A percentile compares a stretch with the other conserved stretches of the same genome.
Conservation (phyloP, 2,888 invertebrate species). For the Erebia palarica region DNA sequence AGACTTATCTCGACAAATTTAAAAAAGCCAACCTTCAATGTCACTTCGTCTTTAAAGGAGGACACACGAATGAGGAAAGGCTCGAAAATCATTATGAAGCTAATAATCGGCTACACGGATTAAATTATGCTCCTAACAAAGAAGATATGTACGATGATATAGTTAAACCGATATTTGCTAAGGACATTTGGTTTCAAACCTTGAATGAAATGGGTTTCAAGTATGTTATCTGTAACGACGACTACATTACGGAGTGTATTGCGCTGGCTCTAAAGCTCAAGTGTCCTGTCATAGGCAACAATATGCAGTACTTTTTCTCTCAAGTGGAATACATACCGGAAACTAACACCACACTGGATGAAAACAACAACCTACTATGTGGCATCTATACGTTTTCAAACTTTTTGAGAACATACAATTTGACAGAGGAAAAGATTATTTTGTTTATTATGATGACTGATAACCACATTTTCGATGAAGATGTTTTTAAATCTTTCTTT, state of each 20-base stretch:
- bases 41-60: slow-evolving; percentile 53
- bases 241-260: slow-evolving; percentile 50
- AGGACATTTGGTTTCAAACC: slow-evolving; percentile 47
- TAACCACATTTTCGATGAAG: slow-evolving; percentile 40
- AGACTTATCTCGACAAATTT: slow-evolving; percentile 45
- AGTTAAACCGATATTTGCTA: slow-evolving; percentile 45
- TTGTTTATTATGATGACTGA: slow-evolving; percentile 49
- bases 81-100: slow-evolving; percentile 29
- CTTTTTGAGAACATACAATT: slow-evolving; percentile 28
- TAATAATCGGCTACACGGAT: slow-evolving; percentile 9
- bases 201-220: slow-evolving; percentile 50
- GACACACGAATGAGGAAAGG: slow-evolving; percentile 41
- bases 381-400: not conserved
- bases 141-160: not conserved
- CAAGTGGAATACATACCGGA: slow-evolving; percentile 48
- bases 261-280: slow-evolving; percentile 49
- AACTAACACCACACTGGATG: slow-evolving; percentile 39
- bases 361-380: slow-evolving; percentile 18
- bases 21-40: slow-evolving; percentile 51
- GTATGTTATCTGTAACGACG: slow-evolving; percentile 46
- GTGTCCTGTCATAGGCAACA: slow-evolving; percentile 52
- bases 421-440: slow-evolving; percentile 18
- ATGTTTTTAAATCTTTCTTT: slow-evolving; percentile 37
- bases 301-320: slow-evolving; percentile 51
- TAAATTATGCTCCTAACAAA: slow-evolving; percentile 1